Base-by-base conservation (phyloP, 1,140 invertebrate species). In the Euwallacea fornicatus region DNA sequence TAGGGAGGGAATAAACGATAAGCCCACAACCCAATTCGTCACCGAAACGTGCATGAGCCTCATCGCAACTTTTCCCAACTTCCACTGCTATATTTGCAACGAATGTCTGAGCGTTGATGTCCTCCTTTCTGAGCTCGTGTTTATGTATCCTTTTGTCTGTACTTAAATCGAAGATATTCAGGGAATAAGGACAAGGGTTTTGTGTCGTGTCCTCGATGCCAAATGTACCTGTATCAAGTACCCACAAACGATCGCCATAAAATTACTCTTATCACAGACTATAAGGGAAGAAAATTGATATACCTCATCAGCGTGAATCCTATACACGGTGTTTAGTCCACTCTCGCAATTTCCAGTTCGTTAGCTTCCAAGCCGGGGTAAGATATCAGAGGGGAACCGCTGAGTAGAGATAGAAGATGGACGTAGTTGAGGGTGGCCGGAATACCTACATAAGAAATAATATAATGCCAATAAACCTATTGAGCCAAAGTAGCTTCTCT, bases 31-130 rank as follows among this genome's bases (percentile, higher is more conserved):
- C 91, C 0, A 93, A 81, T 79, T 93, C 91, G 76, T 94, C 91
- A 0, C 91, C 91, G 80, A 93, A 88, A 75, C 93, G 93, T 2
- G 91, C 91, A 75, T 86, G 91, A 0, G 88, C 87, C 76, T 94
- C 91, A 0, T 93, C 88, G 77, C 91, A 93, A 46, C 83, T 87
- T 73, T 86, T 84, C 54, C 91, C 91, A 63, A 92, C 83, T 73
- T 94, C 91, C 0, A 93, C 85, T 2, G 89, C 91, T 61, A 93
- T 92, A 74, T 93, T 94, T 9, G 91, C 91, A 42, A 93, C 92
- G 78, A 93, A 93, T 0, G 91, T 92, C 16, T 88, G 86, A 58
- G 86, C 82, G 72, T 92, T 91, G 9, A 88, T 91, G 73, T 93
- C 91, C 72, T 90, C 88, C 0, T 87, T 81, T 50, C 87, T 84